phyloP scores from a whole-genome alignment of 2,113 vertebrate genomes.

The Vulpes lagopus region DNA sequence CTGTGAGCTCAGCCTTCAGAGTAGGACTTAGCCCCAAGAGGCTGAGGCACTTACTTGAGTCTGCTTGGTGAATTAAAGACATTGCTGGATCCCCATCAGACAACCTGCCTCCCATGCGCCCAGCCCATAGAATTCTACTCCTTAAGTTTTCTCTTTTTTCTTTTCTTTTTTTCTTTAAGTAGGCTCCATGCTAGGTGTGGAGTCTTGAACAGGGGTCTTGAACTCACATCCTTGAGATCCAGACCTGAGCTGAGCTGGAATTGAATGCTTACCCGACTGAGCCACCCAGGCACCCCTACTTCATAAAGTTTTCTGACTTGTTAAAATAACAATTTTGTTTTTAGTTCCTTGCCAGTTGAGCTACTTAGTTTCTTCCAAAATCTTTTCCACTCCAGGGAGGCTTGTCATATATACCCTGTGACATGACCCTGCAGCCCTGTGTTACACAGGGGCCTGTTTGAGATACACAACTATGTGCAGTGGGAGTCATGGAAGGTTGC shows the following conservation, averaged over 20 bases:
- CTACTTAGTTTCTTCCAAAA: not conserved
- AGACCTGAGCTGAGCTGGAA: not conserved
- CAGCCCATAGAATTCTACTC: not conserved
- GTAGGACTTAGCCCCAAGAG: not conserved
- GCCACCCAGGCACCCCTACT: not conserved
- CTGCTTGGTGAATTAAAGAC: not conserved
- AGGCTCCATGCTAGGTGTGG: not conserved
- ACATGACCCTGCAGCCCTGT: not conserved
- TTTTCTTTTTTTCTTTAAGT: not conserved
- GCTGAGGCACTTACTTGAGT: not conserved
- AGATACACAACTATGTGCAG: not conserved
- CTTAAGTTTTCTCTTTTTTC: not conserved
- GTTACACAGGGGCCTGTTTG: not conserved
- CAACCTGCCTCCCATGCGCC: not conserved
- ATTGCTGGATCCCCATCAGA: not conserved
- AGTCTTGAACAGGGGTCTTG: not conserved
- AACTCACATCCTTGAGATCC: not conserved
- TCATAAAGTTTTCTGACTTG: not conserved
- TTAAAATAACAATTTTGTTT: not conserved
- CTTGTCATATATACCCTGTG: not conserved
- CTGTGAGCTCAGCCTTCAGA: conserved; percentile 1
- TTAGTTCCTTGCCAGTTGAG: not conserved
- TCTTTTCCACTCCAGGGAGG: not conserved
- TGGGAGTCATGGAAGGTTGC: not conserved
- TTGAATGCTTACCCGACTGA: not conserved